phyloP scores from a whole-genome alignment of 1,140 invertebrate species.

The Metopolophium dirhodum region DNA sequence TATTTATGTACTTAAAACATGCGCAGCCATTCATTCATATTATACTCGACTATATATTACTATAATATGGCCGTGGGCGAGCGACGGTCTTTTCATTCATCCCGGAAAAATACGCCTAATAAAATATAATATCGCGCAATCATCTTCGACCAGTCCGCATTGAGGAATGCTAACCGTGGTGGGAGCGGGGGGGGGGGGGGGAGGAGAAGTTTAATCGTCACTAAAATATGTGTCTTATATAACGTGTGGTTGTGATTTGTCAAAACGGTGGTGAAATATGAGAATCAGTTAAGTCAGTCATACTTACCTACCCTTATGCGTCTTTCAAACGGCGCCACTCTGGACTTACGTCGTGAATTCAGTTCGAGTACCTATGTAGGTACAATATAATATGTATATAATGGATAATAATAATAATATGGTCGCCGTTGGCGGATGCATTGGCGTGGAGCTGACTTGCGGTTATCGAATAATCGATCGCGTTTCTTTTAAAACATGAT shows the following conservation, averaged over 20 bases:
- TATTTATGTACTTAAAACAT: slow-evolving; percentile 10
- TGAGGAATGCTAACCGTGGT: too few relatives aligned
- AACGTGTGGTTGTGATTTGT: not conserved
- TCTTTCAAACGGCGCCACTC: not conserved
- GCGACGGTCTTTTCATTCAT: not conserved
- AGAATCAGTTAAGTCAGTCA: not conserved
- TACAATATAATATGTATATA: too few relatives aligned
- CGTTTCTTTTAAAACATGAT: not conserved
- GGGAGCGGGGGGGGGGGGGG: too few relatives aligned
- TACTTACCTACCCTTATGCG: not conserved
- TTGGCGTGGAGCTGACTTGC: not conserved
- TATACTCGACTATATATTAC: not conserved
- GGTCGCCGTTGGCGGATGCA: too few relatives aligned
- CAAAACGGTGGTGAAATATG: not conserved
- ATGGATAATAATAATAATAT: not conserved
- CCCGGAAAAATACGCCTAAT: not conserved
- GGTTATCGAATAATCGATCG: not conserved
- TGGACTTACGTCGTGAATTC: not conserved
- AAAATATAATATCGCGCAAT: not conserved
- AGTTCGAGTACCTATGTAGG: not conserved
- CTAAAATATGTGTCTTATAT: not conserved
- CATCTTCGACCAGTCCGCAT: too few relatives aligned
- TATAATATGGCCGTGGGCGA: not conserved
- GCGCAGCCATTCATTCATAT: not conserved
- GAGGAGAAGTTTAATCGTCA: not conserved